Base-by-base conservation (phyloP, 30 jellyfish, hydroid and myxozoan genomes). In the Aurelia sp. region DNA sequence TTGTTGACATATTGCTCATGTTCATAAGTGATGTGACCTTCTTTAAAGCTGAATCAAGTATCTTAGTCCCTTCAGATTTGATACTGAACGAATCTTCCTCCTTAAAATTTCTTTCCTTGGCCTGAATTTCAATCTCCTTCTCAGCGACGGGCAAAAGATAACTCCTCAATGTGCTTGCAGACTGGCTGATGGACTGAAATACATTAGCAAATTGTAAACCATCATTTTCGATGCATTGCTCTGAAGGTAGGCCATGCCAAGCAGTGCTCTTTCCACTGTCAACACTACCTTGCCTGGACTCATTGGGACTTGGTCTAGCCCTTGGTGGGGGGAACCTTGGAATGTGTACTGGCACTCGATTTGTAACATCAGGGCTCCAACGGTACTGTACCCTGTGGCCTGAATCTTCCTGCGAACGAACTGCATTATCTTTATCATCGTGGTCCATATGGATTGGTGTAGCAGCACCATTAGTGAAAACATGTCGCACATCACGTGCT, bases 241-340 rank as follows among this genome's bases (percentile, higher is more conserved):
- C 73, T 31, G 61, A 72, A 24, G 94, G 94, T 73, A 85, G 85
- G 15, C 94, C 94, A 61, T 85, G 94, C 94, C 94, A 85, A 1
- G 94, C 84, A 4, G 78, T 9, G 30, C 80, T 40, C 66, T 51
- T 59, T 17, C 61, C 55, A 40, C 92, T 70, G 21, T 70, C 86
- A 31, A 62, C 20, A 59, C 92, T 82, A 47, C 74, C 67, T 35
- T 40, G 62, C 86, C 63, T 68, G n/a, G 91, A 66, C 33, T 27
- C 80, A 6, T 57, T 24, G 0, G 44, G 85, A 21, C 80, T 16
- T 5, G 19, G 61, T 27, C 65, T 74, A 17, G 92, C 88, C 76
- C 88, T 58, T 33, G 89, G 88, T 8, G 88, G 94, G 1, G 94
- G 94, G 51, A 50, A 63, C 11, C 84, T 72, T 30, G 94, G 94